Evolutionary conservation across 2,797 vertebrate genomes (phyloP), one percentile per base, ranked within the genome.

Genomic region (Spizella passerina): DNA sequence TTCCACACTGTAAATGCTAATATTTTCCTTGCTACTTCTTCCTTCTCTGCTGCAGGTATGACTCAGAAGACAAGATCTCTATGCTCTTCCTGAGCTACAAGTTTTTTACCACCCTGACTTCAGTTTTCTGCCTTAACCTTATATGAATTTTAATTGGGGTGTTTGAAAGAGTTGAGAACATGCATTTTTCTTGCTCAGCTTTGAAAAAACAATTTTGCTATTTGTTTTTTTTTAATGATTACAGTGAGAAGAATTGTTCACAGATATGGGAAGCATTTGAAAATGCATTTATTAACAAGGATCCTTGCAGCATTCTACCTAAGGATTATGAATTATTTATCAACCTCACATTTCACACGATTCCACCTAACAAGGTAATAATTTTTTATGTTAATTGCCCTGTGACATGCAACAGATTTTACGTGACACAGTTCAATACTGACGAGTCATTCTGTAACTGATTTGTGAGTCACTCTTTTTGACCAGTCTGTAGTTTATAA

Each of bases 171-270:
- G 14, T 75, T 80, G 7, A 26, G 23, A 87, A 75, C 30, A 93
- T 73, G 52, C 36, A 12, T 52, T 36, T 76, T 83, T 43, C 32
- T 73, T 83, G 23, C 20, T 83, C 0, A 12, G 32, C 46, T 83
- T 80, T 91, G 50, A 44, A 50, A 65, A 89, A 78, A 19, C 4
- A 56, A 7, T 78, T 79, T 38, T 79, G 14, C 34, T 65, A 2
- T 82, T 92, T 92, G 18, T 49, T 75, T 82, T 9, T 92, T 93
- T 87, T 91, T 32, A 57, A 88, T 92, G 21, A 59, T 53, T 86
- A 39, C 93, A 98, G 98, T 79, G 90, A 97, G 90, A 98, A 97
- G 93, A 98, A 98, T 84, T 98, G 98, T 95, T 97, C 96, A 11
- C 95, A 80, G 32, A 97, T 98, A 83, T 98, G 98, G 98, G 96